Conservation (phyloP, 2,113 vertebrate species). For the Oncorhynchus tshawytscha region DNA sequence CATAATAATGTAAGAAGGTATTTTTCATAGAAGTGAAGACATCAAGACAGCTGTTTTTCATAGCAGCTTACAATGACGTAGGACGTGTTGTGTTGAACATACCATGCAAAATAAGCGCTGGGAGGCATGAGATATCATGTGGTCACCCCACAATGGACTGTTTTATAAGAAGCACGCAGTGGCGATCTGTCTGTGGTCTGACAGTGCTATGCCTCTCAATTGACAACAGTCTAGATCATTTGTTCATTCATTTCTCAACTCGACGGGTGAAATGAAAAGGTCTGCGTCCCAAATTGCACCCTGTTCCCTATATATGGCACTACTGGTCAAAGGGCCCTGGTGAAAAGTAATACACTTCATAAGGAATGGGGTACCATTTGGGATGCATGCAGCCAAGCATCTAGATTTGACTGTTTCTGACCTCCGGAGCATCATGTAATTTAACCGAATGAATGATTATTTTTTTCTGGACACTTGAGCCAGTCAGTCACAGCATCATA, state of each 20-base stretch:
- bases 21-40: too few relatives aligned
- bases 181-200: constrained; percentile 39
- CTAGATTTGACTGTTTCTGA: constrained; percentile 50
- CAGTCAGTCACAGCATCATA: constrained; percentile 51
- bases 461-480: constrained; percentile 58
- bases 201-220: constrained; percentile 43
- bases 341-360: too few relatives aligned
- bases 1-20: too few relatives aligned
- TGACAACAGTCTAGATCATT: constrained; percentile 28
- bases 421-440: constrained; percentile 63
- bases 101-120: constrained; percentile 35
- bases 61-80: too few relatives aligned
- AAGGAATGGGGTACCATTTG: too few relatives aligned
- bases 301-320: too few relatives aligned
- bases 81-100: background rate
- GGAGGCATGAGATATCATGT: constrained; percentile 46
- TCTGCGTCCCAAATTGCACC: too few relatives aligned
- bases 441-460: constrained; percentile 66
- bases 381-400: constrained; percentile 18
- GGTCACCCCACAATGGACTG: constrained; percentile 55
- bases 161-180: constrained; percentile 59
- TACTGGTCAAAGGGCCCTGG: too few relatives aligned
- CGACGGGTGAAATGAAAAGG: constrained; percentile 45
- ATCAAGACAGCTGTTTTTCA: too few relatives aligned
- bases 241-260: constrained; percentile 5